phyloP scores from a whole-genome alignment of 1,140 invertebrate genomes.

The Cotesia glomerata region DNA sequence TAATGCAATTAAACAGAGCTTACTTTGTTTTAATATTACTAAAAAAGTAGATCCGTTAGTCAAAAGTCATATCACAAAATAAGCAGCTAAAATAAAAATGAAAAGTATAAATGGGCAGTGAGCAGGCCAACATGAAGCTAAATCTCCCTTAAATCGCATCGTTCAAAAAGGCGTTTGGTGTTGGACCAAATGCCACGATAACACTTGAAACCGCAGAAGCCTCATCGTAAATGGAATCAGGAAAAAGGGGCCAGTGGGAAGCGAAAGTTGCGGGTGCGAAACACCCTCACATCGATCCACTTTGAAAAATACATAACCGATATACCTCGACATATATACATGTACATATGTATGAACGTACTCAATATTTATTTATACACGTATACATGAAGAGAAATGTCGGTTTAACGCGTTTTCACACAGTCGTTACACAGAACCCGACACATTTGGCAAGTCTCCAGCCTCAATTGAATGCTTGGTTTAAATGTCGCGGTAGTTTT shows the following conservation, averaged over 20 bases:
- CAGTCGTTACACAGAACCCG: neutral
- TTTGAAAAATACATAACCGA: neutral
- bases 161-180: constrained; percentile 13
- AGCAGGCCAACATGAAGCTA: neutral
- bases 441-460: constrained; percentile 17
- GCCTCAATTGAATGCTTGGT: constrained; percentile 18
- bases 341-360: neutral
- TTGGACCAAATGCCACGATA: constrained; percentile 12
- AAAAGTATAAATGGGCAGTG: neutral
- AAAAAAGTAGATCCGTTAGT: too few relatives aligned
- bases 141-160: neutral
- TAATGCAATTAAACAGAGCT: too few relatives aligned
- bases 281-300: neutral
- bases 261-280: neutral
- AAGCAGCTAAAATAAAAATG: neutral
- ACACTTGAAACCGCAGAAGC: constrained; percentile 8
- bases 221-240: neutral
- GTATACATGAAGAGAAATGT: neutral
- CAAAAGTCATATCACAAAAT: too few relatives aligned
- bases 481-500: constrained; percentile 21
- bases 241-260: neutral
- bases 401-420: neutral
- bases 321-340: too few relatives aligned
- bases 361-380: neutral
- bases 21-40: too few relatives aligned